Evolutionary conservation across 2,113 vertebrate species (phyloP), one percentile per base, ranked within the genome.

Genomic region (Chauna torquata): DNA sequence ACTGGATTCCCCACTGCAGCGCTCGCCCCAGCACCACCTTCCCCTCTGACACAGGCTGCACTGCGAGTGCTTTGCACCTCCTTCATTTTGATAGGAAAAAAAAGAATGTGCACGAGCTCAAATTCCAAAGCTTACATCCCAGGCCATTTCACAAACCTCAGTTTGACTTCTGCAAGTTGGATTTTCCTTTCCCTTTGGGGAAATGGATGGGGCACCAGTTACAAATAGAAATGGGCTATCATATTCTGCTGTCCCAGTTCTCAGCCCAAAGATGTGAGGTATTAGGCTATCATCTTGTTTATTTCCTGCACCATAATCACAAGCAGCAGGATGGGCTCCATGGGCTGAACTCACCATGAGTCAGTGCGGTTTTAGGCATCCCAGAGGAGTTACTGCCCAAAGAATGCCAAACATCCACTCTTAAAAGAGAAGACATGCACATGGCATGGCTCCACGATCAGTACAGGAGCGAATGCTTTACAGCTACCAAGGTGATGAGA

Each of bases 391-490:
- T 91, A 62, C 78, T 91, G 68, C 82, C 79, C 82, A 36, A 90
- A 62, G 91, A 94, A 97, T 92, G 84, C 70, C 92, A 95, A 91
- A 70, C 89, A 95, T 85, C 75, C 79, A 70, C 93, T 88, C 75
- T 15, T 16, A 50, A 42, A 54, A 86, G 85, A 52, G 69, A 44
- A 82, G 72, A 78, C 72, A 72, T 11, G 62, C 71, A 75, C 42
- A 0, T 40, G 87, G 86, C 88, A 86, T 0, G 2, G 94, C 70
- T 69, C 38, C 68, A 59, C 30, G 0, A 23, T 8, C 77, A n/a
- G 22, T 0, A 8, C 28, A 54, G 38, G 12, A 62, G 50, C 68
- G 58, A 62, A 86, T n/a, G n/a, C 62, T 38, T 44, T 64, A 59
- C 32, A 86, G 82, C 78, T 94, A 42, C 84, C 87, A 70, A 88